Evolutionary conservation across 2,113 vertebrate genomes (phyloP), one percentile per base, ranked within the genome.

Genomic region (Solenodon paradoxus): DNA sequence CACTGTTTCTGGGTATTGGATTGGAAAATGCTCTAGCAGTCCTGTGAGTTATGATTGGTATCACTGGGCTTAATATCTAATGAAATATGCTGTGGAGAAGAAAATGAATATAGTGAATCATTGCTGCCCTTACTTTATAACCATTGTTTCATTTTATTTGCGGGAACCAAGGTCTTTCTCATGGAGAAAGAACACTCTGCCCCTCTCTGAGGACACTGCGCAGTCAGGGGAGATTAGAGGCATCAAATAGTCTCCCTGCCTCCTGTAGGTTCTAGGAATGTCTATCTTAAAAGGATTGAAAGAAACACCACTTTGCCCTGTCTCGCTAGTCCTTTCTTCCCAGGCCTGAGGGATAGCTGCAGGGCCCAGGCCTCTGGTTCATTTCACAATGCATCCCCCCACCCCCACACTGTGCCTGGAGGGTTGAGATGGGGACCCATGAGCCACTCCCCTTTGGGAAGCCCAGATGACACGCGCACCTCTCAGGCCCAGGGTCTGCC

Each of bases 181-280:
- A n/a, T 15, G 4, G 79, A 80, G 78, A 86, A 64, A 94, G 74
- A 35, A 19, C 17, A 28, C 61, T 57, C 32, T 12, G 35, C 26
- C 8, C 19, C 7, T 63, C 45, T 80, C 51, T 45, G 55, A 51
- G 45, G 38, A 64, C 20, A 26, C 19, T 17, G 47, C 0, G 1
- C 24, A 35, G 40, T 32, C 32, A 19, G 19, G 69, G 40, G 13
- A 47, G 20, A 51, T 26, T 57, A 30, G 57, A 87, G 63, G 30
- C 5, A 4, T 45, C 24, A 10, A 1, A 6, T 2, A 3, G 17
- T 15, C 55, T 71, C 55, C 42, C 13, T 30, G 4, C 1, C 5
- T 59, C 72, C 72, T 80, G 83, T 22, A 77, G 71, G 26, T n/a
- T 45, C 68, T 47, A 22, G 49, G 26, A 35, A 26, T 16, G 9